Evolutionary conservation across 2,113 vertebrate genomes (phyloP), one percentile per base, ranked within the genome.

Genomic region (Anoura caudifer): DNA sequence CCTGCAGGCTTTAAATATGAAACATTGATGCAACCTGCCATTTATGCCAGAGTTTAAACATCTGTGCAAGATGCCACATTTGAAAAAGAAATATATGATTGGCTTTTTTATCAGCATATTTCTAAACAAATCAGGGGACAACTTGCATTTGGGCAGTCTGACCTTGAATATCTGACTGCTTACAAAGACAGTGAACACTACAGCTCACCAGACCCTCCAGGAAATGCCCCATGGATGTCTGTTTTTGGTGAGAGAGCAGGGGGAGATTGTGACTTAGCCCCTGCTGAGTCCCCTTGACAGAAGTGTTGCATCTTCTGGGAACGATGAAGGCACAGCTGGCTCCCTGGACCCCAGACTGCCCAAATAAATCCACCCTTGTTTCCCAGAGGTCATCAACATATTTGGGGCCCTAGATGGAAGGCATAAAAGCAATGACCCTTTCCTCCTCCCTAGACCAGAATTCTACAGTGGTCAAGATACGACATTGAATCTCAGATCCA

Each of bases 81-180:
- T 33, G 50, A 88, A 92, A 91, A 84, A 88, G 45, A 85, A 93
- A 26, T 31, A 73, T 33, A 65, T 15, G 70, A 92, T 73, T 90
- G 81, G 63, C 80, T 90, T 94, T 90, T 94, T 96, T 87, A 87
- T 41, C 73, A 83, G 28, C 28, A 36, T 80, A 67, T 83, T 93
- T 96, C 90, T 93, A 69, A 83, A 88, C 80, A 73, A 83, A 75
- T 91, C 70, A 91, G 82, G 36, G 70, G 19, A 61, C 63, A 67
- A 87, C 47, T 61, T 90, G 43, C 50, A 90, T 43, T 95, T 87
- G 76, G 75, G 69, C 33, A 81, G 65, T 13, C 41, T 13, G 26
- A 43, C n/a, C 50, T 56, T 72, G 56, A 89, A 24, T 52, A 61
- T 36, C 45, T 45, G n/a, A 31, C 41, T 76, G 73, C 43, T 91